Percentiles rank a stretch among this genome's conserved stretches.
Conservation (phyloP, 2,888 invertebrate species). For the Athalia circularis region DNA sequence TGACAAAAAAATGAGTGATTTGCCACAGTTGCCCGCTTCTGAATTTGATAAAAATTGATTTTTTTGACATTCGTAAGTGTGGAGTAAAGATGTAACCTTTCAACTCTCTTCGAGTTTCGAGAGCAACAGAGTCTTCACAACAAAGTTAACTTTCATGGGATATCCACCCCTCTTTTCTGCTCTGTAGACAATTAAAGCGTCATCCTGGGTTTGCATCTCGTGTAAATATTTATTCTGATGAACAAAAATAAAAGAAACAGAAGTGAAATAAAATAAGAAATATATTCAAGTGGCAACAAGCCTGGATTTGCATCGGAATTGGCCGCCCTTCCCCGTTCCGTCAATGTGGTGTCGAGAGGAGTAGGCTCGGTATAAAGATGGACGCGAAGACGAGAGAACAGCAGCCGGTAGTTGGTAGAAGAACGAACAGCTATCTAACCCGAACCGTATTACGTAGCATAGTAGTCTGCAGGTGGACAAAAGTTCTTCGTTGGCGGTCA, state of each 20-base stretch:
- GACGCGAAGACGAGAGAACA: constrained; percentile 33
- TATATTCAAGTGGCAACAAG: constrained; percentile 24
- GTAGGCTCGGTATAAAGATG: constrained; percentile 15
- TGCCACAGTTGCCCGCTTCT: no score
- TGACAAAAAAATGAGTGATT: no score
- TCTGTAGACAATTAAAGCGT: not conserved
- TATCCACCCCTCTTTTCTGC: not conserved
- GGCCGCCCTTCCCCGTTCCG: constrained; percentile 28
- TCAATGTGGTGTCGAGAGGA: constrained; percentile 15
- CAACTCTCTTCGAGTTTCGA: no score
- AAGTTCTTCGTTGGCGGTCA: constrained; percentile 64
- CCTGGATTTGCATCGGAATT: constrained; percentile 42
- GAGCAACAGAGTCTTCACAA: not conserved
- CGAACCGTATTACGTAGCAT: constrained; percentile 33
- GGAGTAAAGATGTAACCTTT: no score
- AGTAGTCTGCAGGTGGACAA: constrained; percentile 54
- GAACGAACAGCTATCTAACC: not conserved
- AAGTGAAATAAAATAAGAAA: not conserved
- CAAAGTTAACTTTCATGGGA: not conserved
- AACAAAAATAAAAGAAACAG: constrained; percentile 4
- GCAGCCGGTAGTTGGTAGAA: not conserved
- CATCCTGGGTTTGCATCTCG: constrained; percentile 22
- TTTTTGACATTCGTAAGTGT: no score
- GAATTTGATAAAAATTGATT: no score
- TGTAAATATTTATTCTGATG: constrained; percentile 38